Conservation (phyloP, 1,140 invertebrate genomes). For the Micrasema longulum region DNA sequence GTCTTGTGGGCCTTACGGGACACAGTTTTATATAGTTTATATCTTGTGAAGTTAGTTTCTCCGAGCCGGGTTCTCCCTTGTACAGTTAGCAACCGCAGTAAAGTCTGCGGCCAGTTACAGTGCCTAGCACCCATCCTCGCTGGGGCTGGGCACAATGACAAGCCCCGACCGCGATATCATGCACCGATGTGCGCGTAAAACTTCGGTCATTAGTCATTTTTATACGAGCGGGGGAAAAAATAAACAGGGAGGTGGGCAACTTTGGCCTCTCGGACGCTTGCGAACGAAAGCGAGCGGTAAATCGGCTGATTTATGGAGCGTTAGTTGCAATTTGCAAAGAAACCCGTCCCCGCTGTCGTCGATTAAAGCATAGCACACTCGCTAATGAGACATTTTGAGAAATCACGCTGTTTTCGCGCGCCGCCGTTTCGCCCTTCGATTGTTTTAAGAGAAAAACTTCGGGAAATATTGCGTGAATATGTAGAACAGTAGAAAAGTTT, state of each 20-base stretch:
- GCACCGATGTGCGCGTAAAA: slow-evolving; percentile 33
- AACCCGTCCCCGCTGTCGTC: slow-evolving; percentile 25
- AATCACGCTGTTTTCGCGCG: slow-evolving; percentile 39
- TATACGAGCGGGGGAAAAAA: slow-evolving; percentile 43
- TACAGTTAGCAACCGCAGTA: no score
- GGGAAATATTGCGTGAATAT: slow-evolving; percentile 31
- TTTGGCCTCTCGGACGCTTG: slow-evolving; percentile 35
- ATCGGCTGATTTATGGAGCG: slow-evolving; percentile 48
- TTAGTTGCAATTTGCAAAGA: slow-evolving; percentile 38
- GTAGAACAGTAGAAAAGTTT: slow-evolving; percentile 29
- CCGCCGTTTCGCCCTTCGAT: not conserved
- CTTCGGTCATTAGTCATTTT: slow-evolving; percentile 53
- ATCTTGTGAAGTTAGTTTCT: no score
- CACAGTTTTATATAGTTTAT: no score
- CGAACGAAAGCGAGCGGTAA: slow-evolving; percentile 36
- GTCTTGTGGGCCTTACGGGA: no score
- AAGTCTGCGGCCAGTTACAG: no score
- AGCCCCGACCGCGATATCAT: not conserved
- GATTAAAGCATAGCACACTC: slow-evolving; percentile 43
- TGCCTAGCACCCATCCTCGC: no score
- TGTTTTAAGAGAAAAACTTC: slow-evolving; percentile 19
- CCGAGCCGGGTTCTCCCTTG: no score
- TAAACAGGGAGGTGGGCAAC: slow-evolving; percentile 32
- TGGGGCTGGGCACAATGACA: no score
- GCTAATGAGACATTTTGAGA: slow-evolving; percentile 50